These are phyloP conservation scores for Hemicrepidius hirtus DNA, from an alignment of 2,888 invertebrate genomes.

Conservation along the genomic window DNA sequence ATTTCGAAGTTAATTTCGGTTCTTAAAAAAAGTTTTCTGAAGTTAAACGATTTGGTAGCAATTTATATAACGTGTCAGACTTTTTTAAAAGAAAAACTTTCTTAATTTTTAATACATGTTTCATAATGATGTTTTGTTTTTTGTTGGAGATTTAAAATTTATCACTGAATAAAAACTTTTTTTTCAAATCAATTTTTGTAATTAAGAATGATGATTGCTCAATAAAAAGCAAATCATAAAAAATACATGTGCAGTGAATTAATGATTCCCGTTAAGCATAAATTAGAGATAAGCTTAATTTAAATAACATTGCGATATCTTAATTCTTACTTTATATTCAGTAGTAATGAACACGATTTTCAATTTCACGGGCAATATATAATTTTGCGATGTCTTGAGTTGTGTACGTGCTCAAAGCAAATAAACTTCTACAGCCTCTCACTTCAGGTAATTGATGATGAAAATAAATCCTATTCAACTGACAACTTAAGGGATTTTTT, in stretches of 20 bases:
- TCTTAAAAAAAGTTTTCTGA: slow-evolving; percentile 3
- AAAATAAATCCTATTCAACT: slow-evolving; percentile 5
- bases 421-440: slow-evolving; percentile 17
- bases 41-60: slow-evolving; percentile 19
- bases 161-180: too few relatives aligned
- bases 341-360: slow-evolving; percentile 34
- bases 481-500: neutral
- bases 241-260: slow-evolving; percentile 16
- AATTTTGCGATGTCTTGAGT: slow-evolving; percentile 15
- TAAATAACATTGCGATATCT: slow-evolving; percentile 32
- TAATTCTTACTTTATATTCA: slow-evolving; percentile 34
- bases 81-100: neutral
- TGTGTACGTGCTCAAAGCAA: slow-evolving; percentile 18
- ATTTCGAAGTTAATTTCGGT: slow-evolving; percentile 23
- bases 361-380: slow-evolving; percentile 34
- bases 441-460: slow-evolving; percentile 20
- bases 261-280: slow-evolving; percentile 29
- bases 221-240: slow-evolving; percentile 3
- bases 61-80: slow-evolving; percentile 8
- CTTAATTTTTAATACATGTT: slow-evolving; percentile 18
- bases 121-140: neutral
- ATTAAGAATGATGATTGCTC: neutral
- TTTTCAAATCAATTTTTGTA: too few relatives aligned
- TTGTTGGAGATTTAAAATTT: neutral
- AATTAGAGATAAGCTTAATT: slow-evolving; percentile 33